Conservation (phyloP, 1,140 invertebrate species). For the Mamestra configurata region DNA sequence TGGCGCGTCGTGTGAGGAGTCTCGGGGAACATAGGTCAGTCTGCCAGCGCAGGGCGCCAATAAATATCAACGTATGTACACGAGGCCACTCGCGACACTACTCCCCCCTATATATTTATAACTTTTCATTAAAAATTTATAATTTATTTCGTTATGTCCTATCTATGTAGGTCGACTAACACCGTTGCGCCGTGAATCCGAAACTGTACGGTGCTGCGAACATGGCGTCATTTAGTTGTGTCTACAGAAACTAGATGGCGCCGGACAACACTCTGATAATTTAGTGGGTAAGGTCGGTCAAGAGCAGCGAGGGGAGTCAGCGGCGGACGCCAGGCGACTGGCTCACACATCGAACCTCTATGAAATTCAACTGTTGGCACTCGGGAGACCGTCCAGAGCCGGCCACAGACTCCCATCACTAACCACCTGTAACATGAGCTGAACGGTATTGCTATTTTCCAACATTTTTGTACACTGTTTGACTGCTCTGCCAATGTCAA, state of each 20-base stretch:
- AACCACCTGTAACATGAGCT: slow-evolving; percentile 24
- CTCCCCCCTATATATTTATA: slow-evolving; percentile 78
- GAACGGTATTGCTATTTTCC: slow-evolving; percentile 49
- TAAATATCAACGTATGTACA: slow-evolving; percentile 87
- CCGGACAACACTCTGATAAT: slow-evolving; percentile 44
- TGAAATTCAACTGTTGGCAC: not conserved
- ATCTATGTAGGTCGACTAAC: slow-evolving; percentile 77
- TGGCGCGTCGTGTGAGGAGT: slow-evolving; percentile 74
- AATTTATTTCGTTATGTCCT: slow-evolving; percentile 87
- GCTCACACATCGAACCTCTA: not conserved
- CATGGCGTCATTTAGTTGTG: slow-evolving; percentile 35
- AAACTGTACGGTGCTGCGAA: slow-evolving; percentile 24
- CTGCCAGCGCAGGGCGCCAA: slow-evolving; percentile 77
- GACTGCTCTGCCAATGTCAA: slow-evolving; percentile 40
- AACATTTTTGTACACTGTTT: slow-evolving; percentile 45
- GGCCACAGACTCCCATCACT: not conserved
- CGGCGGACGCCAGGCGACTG: not conserved
- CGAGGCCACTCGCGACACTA: slow-evolving; percentile 76
- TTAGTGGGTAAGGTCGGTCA: slow-evolving; percentile 36
- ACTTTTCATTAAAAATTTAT: slow-evolving; percentile 83
- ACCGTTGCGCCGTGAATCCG: slow-evolving; percentile 47
- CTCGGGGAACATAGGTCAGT: slow-evolving; percentile 69
- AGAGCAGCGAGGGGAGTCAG: slow-evolving; percentile 13
- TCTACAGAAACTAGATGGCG: slow-evolving; percentile 42
- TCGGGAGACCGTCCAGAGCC: slow-evolving; percentile 4